Base-by-base conservation (phyloP, 2,113 vertebrate genomes). In the Callithrix jacchus region DNA sequence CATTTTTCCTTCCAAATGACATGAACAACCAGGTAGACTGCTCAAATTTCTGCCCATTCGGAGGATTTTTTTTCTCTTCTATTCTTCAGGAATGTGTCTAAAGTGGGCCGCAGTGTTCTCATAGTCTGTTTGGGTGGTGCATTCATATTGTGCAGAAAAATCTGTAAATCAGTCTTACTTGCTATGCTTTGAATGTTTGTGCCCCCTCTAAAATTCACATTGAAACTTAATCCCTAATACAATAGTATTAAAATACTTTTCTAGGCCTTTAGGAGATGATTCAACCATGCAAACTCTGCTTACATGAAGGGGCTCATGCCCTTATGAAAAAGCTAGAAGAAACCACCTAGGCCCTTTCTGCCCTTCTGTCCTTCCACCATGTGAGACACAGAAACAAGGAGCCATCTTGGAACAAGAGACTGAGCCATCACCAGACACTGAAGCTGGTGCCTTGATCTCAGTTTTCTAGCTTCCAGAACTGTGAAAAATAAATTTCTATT, bases 221-320 rank as follows among this genome's bases (percentile, higher is more conserved):
- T 82, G 17, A 74, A 54, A 45, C 12, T 27, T 32, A 54, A 92
- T 1, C 0, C 21, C 6, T 47, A n/a, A 2, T 45, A 12, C 45
- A 88, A 66, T 4, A 61, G 21, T n/a, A 81, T 8, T 74, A 30
- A 32, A 74, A 82, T 23, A 20, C 17, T 17, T 52, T 52, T 52
- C 52, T 52, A 52, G 6, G 17, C 7, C 11, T 81, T 47, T 20
- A 8, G n/a, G 11, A 35, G 18, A 20, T 47, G 30, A 61, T 32
- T 23, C 0, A 4, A 4, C 1, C 21, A 20, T 27, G 14, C 35
- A 21, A 9, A 52, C 23, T 84, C 10, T 2, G 10, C 6, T 54
- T 14, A 45, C 32, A 27, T 21, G 27, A 37, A 80, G 25, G 49
- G 40, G n/a, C 30, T 42, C 71, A 66, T 8, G 27, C 6, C 25